Evolutionary conservation across 2,797 vertebrate species (phyloP), one percentile per base, ranked within the genome.

Genomic region (Hapalemur alaotrensis): DNA sequence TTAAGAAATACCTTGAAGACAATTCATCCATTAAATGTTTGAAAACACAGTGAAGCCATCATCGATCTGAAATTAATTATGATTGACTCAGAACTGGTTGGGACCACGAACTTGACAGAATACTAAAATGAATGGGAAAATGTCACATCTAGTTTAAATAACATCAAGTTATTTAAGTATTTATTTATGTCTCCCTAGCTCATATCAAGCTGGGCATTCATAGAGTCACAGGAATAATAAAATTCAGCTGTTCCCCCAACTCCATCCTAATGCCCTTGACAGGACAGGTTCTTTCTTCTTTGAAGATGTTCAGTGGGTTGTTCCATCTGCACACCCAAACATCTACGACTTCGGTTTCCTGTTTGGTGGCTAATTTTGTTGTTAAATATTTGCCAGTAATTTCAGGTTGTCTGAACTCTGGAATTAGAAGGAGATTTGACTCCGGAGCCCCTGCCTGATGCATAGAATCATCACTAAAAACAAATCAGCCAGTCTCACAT

Each of bases 21-120:
- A 82, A 91, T 82, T 57, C 82, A 82, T 81, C 81, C 91, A 61
- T 69, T 86, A 86, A 75, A 81, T 81, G 75, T 79, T 90, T 78
- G 95, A 48, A 90, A 93, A 75, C 57, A 86, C 17, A 78, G 41
- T 41, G 75, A 91, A 61, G 50, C 75, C 75, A 52, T 48, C 76
- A 82, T 87, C 67, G 28, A 52, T 43, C 72, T 85, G 59, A 43
- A 87, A 96, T 91, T 86, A 93, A 79, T 89, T 57, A 69, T 18
- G 38, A 35, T 67, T 52, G 75, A 91, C 63, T 61, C 87, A 4
- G 59, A 87, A 43, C 69, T 46, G 59, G 35, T 59, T 59, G 87
- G 70, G 5, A 43, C 50, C 25, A 17, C 15, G 23, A 57, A 46
- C 15, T 10, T 28, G 57, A 61, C 4, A 22, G 59, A 76, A 69